Evolutionary conservation across 2,888 invertebrate genomes (phyloP).

Genomic region (Argyresthia goedartella): DNA sequence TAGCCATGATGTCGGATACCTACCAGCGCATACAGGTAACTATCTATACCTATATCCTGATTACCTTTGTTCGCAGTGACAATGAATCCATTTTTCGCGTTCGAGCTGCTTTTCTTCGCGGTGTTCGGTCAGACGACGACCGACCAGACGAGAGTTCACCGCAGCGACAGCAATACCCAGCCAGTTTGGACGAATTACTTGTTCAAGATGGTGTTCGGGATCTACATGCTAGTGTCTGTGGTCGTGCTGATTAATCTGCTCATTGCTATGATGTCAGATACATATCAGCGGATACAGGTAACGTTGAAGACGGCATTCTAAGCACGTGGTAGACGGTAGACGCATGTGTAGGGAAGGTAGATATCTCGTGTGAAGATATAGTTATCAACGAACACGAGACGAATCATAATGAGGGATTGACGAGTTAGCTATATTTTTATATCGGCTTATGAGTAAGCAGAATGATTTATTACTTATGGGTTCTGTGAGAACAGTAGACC

Average conservation of each 20-base stretch:
- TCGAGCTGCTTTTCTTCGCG: slow-evolving; percentile 98
- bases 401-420: too few species aligned
- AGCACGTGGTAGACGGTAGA: too few species aligned
- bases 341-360: too few species aligned
- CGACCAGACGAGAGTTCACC: slow-evolving; percentile 78
- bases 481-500: too few species aligned
- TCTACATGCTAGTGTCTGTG: slow-evolving; percentile 99
- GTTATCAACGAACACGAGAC: too few species aligned
- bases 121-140: slow-evolving; percentile 95
- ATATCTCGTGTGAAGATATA: too few species aligned
- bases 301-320: slow-evolving; percentile 29
- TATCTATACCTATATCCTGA: slow-evolving; percentile 37
- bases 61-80: slow-evolving; percentile 81
- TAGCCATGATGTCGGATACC: slow-evolving; percentile 99
- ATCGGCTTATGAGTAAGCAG: too few species aligned
- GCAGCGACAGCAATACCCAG: slow-evolving; percentile 75
- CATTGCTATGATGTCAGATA: slow-evolving; percentile 99
- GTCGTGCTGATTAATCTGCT: slow-evolving; percentile 99
- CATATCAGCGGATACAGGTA: slow-evolving; percentile 98
- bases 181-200: slow-evolving; percentile 88
- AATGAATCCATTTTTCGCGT: slow-evolving; percentile 92
- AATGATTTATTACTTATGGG: too few species aligned
- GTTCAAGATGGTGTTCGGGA: slow-evolving; percentile 90
- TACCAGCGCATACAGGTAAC: slow-evolving; percentile 98
- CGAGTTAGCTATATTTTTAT: too few species aligned